Evolutionary conservation across 2,888 invertebrate species (phyloP), one percentile per base, ranked within the genome.

Genomic region (Steinernema carpocapsae): DNA sequence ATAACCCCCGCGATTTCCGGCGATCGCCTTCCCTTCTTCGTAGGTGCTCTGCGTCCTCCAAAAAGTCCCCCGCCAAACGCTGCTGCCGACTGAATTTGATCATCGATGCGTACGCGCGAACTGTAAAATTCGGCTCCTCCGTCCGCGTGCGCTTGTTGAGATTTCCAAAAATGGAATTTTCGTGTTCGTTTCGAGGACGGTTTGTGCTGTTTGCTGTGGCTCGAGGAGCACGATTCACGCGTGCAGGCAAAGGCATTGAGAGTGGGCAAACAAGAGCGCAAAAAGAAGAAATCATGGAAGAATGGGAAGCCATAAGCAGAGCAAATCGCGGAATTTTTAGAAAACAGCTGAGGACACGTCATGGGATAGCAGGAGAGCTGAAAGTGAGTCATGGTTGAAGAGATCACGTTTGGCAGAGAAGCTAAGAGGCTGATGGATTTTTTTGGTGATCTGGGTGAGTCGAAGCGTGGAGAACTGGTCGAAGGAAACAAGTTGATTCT

Each of bases 31-130:
- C n/a, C n/a, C n/a, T n/a, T n/a, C n/a, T n/a, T 56, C 56, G 14
- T 14, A 37, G 64, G 64, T 64, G 64, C 64, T 32, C 64, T 10
- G 64, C 64, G 64, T 32, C 64, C 64, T 64, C 64, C 64, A 32
- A 64, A 26, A 17, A 26, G 29, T 19, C 24, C 17, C n/a, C 48
- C 48, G 48, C 48, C 2, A n/a, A n/a, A n/a, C n/a, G 37, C 37
- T 10, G 37, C 37, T 37, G 24, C 2, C 24, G 3, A 4, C 10
- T 17, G 24, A 64, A 32, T 32, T 64, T 64, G 64, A 64, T 64
- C 10, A 48, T 17, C 19, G 64, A 22, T 26, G 29, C 17, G 64
- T 64, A 19, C 64, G 64, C 26, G 64, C 64, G 64, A 64, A 64
- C 64, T 64, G 32, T 64, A 56, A 56, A 56, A 56, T 56, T 56